A percentile compares a stretch with the other conserved stretches of the same genome.
These are phyloP conservation scores for Theonella swinhoei DNA, from an alignment of 37 sponge, comb jelly and placozoan genomes.

Conservation along the genomic window DNA sequence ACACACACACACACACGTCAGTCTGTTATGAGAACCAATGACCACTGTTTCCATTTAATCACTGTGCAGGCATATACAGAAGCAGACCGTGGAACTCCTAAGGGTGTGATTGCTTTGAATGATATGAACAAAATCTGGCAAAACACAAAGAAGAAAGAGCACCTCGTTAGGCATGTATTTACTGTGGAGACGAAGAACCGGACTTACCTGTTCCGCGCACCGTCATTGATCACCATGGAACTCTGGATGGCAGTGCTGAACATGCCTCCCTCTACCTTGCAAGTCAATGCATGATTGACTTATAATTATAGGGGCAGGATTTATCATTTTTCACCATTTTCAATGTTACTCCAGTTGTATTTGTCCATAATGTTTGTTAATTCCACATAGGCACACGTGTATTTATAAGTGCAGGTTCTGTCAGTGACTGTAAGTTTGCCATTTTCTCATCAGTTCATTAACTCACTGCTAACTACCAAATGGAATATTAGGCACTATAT, in stretches of 20 bases:
- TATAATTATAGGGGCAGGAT: too few species aligned
- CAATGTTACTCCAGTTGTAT: not conserved
- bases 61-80: constrained; percentile 38
- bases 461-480: too few species aligned
- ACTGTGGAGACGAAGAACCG: constrained; percentile 51
- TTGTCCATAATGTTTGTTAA: too few species aligned
- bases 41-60: not conserved
- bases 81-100: constrained; percentile 35
- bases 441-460: too few species aligned
- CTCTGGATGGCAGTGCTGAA: constrained; percentile 71
- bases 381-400: too few species aligned
- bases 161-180: constrained; percentile 68
- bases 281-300: not conserved
- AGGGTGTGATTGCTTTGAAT: constrained; percentile 70
- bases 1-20: too few species aligned
- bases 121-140: constrained; percentile 61
- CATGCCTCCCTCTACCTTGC: constrained; percentile 23
- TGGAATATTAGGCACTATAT: too few species aligned
- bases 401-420: too few species aligned
- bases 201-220: constrained; percentile 70
- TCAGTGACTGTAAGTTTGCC: too few species aligned
- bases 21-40: too few species aligned
- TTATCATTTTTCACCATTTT: not conserved
- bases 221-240: constrained; percentile 61
- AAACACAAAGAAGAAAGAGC: constrained; percentile 41